A percentile compares a stretch with the other conserved stretches of the same genome.
Conservation (phyloP, 1,140 invertebrate species). For the Hyles vespertilio region DNA sequence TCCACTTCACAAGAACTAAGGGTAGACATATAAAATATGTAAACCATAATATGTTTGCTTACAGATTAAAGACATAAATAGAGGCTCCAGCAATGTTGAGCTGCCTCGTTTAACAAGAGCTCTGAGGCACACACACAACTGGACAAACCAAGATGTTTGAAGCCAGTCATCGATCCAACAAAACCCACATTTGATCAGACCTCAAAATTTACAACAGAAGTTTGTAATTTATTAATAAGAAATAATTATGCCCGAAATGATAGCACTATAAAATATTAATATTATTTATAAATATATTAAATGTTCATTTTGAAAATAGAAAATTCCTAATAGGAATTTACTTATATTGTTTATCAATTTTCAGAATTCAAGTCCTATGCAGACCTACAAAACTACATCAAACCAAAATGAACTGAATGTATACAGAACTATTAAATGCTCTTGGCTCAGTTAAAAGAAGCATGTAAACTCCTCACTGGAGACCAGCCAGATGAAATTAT, state of each 20-base stretch:
- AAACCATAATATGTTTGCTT: no score
- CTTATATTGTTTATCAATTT: conserved; percentile 11
- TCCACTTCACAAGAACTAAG: no score
- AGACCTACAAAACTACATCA: conserved; percentile 56
- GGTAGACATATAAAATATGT: no score
- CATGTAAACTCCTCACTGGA: conserved; percentile 54
- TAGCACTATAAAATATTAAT: no score
- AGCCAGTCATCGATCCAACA: conserved; percentile 32
- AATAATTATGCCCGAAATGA: background rate
- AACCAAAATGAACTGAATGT: conserved; percentile 45
- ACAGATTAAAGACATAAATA: no score
- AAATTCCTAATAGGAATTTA: no score
- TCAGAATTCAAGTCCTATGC: conserved; percentile 55
- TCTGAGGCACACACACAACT: conserved; percentile 63
- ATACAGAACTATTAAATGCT: conserved; percentile 29
- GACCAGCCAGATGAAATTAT: conserved; percentile 75
- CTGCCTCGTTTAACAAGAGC: conserved; percentile 62
- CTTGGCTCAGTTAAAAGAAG: conserved; percentile 45
- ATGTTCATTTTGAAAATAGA: no score
- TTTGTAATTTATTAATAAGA: background rate
- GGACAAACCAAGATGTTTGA: conserved; percentile 59
- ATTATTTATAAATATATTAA: no score
- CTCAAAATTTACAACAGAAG: conserved; percentile 42
- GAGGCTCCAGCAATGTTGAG: conserved; percentile 40
- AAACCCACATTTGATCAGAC: conserved; percentile 29